Evolutionary conservation across 2,888 invertebrate genomes (phyloP).

Genomic region (Acanthosoma haemorrhoidale): DNA sequence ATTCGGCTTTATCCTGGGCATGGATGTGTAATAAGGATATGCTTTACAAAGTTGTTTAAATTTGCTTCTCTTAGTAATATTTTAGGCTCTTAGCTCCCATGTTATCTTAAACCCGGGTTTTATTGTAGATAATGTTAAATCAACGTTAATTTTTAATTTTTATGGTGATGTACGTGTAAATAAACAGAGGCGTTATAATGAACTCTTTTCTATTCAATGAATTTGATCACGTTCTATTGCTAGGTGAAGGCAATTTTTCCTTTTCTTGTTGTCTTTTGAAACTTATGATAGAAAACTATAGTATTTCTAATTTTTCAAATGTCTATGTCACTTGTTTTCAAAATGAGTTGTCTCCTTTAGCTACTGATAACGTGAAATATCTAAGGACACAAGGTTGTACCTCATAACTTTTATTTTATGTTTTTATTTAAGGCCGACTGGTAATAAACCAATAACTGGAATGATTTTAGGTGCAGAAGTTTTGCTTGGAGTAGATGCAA

Average conservation of each 20-base stretch:
- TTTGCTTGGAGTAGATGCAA: conserved; percentile 52
- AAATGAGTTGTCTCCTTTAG: conserved; percentile 42
- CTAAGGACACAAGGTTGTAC: conserved; percentile 45
- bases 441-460: conserved; percentile 39
- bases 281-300: conserved; percentile 3
- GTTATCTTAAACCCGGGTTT: too few species aligned
- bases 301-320: conserved; percentile 17
- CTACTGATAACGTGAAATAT: conserved; percentile 44
- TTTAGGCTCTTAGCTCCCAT: too few species aligned
- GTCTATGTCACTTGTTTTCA: conserved; percentile 46
- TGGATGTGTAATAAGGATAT: too few species aligned
- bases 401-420: neutral
- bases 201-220: too few species aligned
- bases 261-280: conserved; percentile 48
- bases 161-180: too few species aligned
- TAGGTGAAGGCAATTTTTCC: conserved; percentile 56
- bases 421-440: too few species aligned
- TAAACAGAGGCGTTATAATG: too few species aligned
- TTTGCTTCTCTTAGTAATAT: too few species aligned
- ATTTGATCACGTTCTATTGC: conserved; percentile 46
- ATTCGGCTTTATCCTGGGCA: too few species aligned
- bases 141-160: too few species aligned
- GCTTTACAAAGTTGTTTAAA: too few species aligned
- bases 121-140: too few species aligned
- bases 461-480: conserved; percentile 49